Evolutionary conservation across 1,140 invertebrate genomes (phyloP).

Genomic region (Euura saliciscinereae): DNA sequence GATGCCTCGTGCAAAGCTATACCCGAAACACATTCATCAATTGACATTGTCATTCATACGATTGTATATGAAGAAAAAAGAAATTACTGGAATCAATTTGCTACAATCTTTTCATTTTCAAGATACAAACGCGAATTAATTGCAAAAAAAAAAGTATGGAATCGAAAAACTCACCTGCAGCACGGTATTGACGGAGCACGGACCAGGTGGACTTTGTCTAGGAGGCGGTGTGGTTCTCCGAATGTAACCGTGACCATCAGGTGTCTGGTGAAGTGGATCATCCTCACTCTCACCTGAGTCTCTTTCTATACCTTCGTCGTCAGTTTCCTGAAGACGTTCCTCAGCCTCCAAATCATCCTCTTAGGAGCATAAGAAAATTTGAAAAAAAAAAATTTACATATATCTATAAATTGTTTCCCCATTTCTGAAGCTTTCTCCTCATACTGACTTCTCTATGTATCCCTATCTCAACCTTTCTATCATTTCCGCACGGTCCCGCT

Average conservation of each 20-base stretch:
- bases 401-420: background rate
- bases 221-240: slow-evolving; percentile 12
- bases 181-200: slow-evolving; percentile 32
- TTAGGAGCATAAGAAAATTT: slow-evolving; percentile 2
- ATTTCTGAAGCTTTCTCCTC: no score
- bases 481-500: background rate
- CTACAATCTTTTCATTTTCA: background rate
- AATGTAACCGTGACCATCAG: slow-evolving; percentile 14
- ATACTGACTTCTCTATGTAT: no score
- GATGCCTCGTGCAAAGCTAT: slow-evolving; percentile 73
- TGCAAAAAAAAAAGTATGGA: background rate
- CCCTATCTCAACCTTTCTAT: no score
- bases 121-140: background rate
- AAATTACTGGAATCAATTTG: slow-evolving; percentile 13
- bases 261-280: slow-evolving; percentile 37
- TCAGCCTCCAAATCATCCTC: slow-evolving; percentile 37
- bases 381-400: slow-evolving; percentile 1
- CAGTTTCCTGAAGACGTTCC: slow-evolving; percentile 69
- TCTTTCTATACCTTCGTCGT: slow-evolving; percentile 89
- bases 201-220: slow-evolving; percentile 9
- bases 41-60: no score
- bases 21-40: slow-evolving; percentile 31
- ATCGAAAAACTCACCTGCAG: slow-evolving; percentile 32
- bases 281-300: slow-evolving; percentile 80
- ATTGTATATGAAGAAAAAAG: background rate